Conservation (phyloP, 2,888 invertebrate species). For the Monopis laevigella region DNA sequence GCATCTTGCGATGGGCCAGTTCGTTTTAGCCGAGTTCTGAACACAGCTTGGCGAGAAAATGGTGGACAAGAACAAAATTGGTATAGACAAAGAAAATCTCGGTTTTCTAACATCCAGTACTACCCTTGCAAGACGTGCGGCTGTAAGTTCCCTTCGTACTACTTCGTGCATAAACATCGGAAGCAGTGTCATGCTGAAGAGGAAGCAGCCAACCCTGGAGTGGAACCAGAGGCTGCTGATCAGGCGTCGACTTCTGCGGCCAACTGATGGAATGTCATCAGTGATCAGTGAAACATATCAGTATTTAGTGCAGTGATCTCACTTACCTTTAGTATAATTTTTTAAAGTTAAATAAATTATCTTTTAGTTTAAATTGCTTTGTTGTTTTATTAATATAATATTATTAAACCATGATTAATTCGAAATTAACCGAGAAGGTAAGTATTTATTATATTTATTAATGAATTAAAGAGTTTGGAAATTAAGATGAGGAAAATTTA, state of each 20-base stretch:
- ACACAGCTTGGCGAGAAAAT: slow-evolving; percentile 76
- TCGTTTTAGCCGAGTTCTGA: slow-evolving; percentile 82
- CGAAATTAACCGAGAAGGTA: too few relatives aligned
- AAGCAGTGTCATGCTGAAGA: slow-evolving; percentile 84
- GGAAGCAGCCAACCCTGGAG: slow-evolving; percentile 10
- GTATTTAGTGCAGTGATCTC: not conserved
- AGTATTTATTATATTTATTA: too few relatives aligned
- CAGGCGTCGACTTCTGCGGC: not conserved
- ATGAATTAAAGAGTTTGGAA: too few relatives aligned
- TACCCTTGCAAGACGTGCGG: slow-evolving; percentile 95
- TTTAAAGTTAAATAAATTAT: too few relatives aligned
- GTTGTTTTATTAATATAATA: too few relatives aligned
- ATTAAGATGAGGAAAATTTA: too few relatives aligned
- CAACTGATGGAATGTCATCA: not conserved
- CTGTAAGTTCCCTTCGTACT: slow-evolving; percentile 91
- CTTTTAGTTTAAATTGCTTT: too few relatives aligned
- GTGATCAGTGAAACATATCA: not conserved
- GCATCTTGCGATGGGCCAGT: slow-evolving; percentile 94
- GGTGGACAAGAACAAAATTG: slow-evolving; percentile 70
- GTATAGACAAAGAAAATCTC: slow-evolving; percentile 88
- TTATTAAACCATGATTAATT: too few relatives aligned
- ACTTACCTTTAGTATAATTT: too few relatives aligned
- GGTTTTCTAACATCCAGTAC: slow-evolving; percentile 81
- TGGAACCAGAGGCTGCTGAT: not conserved
- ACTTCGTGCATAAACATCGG: slow-evolving; percentile 92